Evolutionary conservation across 2,113 vertebrate genomes (phyloP).

Genomic region (Spheniscus mendiculus): DNA sequence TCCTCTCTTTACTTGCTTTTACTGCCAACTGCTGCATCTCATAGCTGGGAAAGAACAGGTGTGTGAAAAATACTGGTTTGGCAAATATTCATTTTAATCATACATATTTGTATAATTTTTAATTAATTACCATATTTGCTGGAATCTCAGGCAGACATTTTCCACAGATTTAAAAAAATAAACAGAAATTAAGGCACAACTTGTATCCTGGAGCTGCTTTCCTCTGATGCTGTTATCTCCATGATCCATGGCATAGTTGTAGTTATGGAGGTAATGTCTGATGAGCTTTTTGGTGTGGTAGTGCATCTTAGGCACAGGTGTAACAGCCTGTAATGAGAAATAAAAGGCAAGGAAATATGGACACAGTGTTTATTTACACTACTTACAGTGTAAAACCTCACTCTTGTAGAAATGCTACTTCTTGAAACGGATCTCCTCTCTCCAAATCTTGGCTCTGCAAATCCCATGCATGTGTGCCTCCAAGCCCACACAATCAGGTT

Average conservation of each 20-base stretch:
- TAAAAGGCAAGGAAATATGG: background rate
- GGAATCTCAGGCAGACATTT: background rate
- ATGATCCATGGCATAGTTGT: background rate
- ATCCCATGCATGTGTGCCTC: background rate
- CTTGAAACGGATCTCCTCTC: background rate
- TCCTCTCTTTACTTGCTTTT: background rate
- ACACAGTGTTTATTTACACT: background rate
- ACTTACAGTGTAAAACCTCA: background rate
- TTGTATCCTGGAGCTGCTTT: background rate
- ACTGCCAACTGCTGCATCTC: background rate
- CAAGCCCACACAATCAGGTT: background rate
- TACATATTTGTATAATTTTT: background rate
- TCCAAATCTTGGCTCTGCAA: background rate
- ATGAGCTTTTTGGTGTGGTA: background rate
- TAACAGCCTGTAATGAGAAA: background rate
- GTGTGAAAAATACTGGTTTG: background rate
- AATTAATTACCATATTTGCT: background rate
- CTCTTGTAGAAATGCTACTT: background rate
- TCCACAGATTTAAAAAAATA: background rate
- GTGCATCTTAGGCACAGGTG: background rate
- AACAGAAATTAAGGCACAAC: background rate
- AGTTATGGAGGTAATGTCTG: background rate
- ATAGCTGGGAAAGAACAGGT: slow-evolving; percentile 5
- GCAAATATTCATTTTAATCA: background rate
- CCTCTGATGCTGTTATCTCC: background rate